Evolutionary conservation across 2,888 invertebrate species (phyloP).

Genomic region (Oscheius sp.): DNA sequence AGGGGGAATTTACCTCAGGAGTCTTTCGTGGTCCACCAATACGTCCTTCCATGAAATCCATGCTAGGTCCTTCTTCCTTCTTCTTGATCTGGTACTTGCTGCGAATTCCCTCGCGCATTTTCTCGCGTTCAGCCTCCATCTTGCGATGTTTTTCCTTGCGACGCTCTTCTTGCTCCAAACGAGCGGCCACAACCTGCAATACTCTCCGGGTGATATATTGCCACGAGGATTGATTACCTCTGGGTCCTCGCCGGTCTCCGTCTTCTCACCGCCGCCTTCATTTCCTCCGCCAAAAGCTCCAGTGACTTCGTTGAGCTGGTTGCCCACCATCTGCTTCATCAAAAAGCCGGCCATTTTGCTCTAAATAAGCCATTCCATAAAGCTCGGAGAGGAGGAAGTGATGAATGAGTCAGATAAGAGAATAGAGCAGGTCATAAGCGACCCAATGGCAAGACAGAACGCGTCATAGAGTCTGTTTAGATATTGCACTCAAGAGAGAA

Average conservation of each 20-base stretch:
- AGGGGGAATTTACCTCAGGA: slow-evolving; percentile 81
- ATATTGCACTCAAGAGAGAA: neutral
- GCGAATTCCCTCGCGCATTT: slow-evolving; percentile 98
- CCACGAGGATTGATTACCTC: slow-evolving; percentile 74
- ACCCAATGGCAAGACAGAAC: neutral
- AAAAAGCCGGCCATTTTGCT: slow-evolving; percentile 67
- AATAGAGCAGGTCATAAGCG: neutral
- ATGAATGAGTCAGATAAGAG: neutral
- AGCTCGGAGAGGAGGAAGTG: neutral
- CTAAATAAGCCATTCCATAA: slow-evolving; percentile 11
- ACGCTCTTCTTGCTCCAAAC: slow-evolving; percentile 94
- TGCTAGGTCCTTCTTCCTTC: slow-evolving; percentile 84
- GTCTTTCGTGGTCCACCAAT: slow-evolving; percentile 86
- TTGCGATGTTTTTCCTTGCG: slow-evolving; percentile 99
- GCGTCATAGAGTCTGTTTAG: neutral
- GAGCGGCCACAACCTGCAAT: slow-evolving; percentile 85
- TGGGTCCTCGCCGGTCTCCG: slow-evolving; percentile 97
- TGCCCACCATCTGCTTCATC: slow-evolving; percentile 70
- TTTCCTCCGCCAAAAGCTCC: slow-evolving; percentile 50
- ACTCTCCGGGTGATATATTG: neutral
- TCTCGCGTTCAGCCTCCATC: slow-evolving; percentile 98
- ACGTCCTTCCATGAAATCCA: slow-evolving; percentile 64
- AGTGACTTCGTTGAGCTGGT: slow-evolving; percentile 68
- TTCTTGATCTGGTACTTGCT: slow-evolving; percentile 97
- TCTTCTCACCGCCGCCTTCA: slow-evolving; percentile 76